A percentile compares a stretch with the other conserved stretches of the same genome.
These are phyloP conservation scores for Bergia sp. DNA, from an alignment of 92 coral and sea anemone genomes.

Conservation along the genomic window DNA sequence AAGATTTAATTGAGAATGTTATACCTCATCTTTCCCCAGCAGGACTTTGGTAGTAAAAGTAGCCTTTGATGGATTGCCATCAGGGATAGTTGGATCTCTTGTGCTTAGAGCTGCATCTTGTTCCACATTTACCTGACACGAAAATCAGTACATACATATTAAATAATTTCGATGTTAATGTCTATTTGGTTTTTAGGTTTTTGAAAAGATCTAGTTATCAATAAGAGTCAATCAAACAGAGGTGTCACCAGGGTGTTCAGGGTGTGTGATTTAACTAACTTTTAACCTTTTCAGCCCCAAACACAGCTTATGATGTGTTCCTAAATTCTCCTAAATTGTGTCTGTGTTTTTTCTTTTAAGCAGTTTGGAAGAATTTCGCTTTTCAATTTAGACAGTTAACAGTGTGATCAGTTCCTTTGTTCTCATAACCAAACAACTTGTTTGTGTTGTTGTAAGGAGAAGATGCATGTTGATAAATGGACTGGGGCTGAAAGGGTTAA, in stretches of 20 bases:
- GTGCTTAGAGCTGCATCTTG: conserved; percentile 1
- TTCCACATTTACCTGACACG: conserved; percentile 18
- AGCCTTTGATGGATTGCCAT: conserved; percentile 22
- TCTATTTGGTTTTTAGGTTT: not conserved
- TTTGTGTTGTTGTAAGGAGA: too few species aligned
- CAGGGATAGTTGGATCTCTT: not conserved
- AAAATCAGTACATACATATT: not conserved
- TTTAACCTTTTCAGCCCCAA: too few species aligned
- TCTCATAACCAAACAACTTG: too few species aligned
- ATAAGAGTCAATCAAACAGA: not conserved
- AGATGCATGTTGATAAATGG: too few species aligned
- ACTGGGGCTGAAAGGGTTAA: too few species aligned
- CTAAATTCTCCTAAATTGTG: too few species aligned
- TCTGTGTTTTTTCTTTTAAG: too few species aligned
- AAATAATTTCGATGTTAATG: not conserved
- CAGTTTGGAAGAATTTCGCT: too few species aligned
- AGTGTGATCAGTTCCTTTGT: too few species aligned
- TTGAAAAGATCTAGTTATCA: not conserved
- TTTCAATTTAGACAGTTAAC: too few species aligned
- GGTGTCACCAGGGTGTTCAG: not conserved
- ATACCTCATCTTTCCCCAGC: conserved; percentile 95
- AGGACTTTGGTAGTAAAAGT: conserved; percentile 75
- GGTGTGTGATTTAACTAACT: too few species aligned
- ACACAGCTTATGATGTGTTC: too few species aligned
- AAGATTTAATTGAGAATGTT: not conserved